Percentiles rank a stretch among this genome's conserved stretches.
Conservation (phyloP, 1,140 invertebrate genomes). For the Drosophila nikananu region DNA sequence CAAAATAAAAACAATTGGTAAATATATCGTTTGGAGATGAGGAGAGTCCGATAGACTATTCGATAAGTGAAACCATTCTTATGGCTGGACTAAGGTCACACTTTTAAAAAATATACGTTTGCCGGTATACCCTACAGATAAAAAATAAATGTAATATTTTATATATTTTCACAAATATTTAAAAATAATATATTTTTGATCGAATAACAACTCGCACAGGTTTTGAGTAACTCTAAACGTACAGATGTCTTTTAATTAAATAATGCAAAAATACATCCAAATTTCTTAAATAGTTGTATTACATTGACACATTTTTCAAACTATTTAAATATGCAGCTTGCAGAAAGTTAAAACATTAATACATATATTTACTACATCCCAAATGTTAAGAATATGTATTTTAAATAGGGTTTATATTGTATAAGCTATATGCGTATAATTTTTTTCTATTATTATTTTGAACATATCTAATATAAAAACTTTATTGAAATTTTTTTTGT, state of each 20-base stretch:
- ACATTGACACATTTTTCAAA: not conserved
- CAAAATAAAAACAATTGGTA: slow-evolving; percentile 32
- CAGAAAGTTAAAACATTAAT: not conserved
- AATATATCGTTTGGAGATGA: slow-evolving; percentile 4
- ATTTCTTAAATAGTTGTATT: not conserved
- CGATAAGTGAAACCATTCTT: not conserved
- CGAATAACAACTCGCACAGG: too few species aligned
- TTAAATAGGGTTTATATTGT: not conserved
- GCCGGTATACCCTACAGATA: not conserved
- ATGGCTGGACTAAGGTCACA: not conserved
- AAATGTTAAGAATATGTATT: not conserved
- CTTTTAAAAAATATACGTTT: not conserved
- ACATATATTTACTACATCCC: not conserved
- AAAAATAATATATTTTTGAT: too few species aligned
- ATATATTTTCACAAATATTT: too few species aligned
- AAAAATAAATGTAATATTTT: too few species aligned
- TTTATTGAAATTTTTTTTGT: slow-evolving; percentile 9
- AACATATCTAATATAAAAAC: not conserved
- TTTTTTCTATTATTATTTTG: not conserved
- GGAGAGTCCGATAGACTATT: slow-evolving; percentile 1
- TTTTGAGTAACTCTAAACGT: too few species aligned
- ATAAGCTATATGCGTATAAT: not conserved
- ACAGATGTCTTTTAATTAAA: not conserved
- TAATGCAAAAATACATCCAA: not conserved
- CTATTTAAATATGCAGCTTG: not conserved